Base-by-base conservation (phyloP, 1,140 invertebrate species). In the Halesus radiatus region DNA sequence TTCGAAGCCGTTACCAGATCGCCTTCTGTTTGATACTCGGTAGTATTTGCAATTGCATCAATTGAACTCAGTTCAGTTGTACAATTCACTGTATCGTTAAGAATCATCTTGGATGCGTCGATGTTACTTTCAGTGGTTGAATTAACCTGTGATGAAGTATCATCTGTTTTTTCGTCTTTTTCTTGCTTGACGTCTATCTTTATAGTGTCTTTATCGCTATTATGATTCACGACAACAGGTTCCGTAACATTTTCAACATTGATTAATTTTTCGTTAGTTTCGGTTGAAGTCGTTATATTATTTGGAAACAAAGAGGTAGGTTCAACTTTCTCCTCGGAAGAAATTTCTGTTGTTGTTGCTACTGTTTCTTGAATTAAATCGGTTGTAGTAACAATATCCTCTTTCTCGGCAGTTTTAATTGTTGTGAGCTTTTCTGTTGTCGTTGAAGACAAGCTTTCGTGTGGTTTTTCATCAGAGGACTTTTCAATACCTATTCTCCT, bases 81-180 rank as follows among this genome's bases (percentile, higher is more conserved):
- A 60, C 82, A 83, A 79, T 83, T 83, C 1, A 83, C 74, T 3
- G 82, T 83, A 66, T 83, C 82, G 62, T 83, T 83, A 0, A 83
- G 23, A 8, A 81, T 76, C n/a, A 73, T 83, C 56, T 83, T 83
- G 4, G 77, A 60, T 20, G 16, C 29, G 1, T 80, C 79, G 1
- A 75, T 7, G 7, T 18, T 76, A 29, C 23, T 68, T 32, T 79
- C 58, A n/a, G 68, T 50, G 45, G 53, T 79, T 62, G 53, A 74
- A 60, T 18, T 52, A 52, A 32, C 15, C 15, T 3, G 1, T 22
- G 56, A 68, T n/a, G 60, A 53, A 78, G 37, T 58, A 16, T 70
- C 15, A 60, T 78, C 76, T 18, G 58, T 20, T 3, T 20, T 74
- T 56, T 29, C 22, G 7, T 74, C 1, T 15, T 7, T 72, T 45